Evolutionary conservation across 1,140 invertebrate species (phyloP).

Genomic region (Aphis craccivora): DNA sequence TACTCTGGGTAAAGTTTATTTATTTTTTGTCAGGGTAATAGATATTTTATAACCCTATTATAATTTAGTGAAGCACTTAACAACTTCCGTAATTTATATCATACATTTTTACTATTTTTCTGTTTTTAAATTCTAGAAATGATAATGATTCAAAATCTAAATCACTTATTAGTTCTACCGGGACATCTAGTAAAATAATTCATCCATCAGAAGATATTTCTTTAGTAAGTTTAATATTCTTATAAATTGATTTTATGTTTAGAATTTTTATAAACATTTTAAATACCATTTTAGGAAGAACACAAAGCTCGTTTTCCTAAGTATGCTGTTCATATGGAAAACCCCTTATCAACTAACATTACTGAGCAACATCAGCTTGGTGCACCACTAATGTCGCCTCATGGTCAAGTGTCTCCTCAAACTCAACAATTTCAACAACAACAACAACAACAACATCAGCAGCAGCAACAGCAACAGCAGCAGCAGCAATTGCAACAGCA

Average conservation of each 20-base stretch:
- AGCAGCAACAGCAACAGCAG: constrained; percentile 62
- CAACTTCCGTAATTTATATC: neutral
- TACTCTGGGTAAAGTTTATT: constrained; percentile 45
- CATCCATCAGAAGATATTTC: constrained; percentile 95
- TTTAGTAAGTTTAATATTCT: constrained; percentile 68
- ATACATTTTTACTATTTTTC: neutral
- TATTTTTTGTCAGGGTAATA: neutral
- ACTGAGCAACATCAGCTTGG: constrained; percentile 64
- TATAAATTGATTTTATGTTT: neutral
- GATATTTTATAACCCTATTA: neutral
- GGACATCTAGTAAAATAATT: constrained; percentile 88
- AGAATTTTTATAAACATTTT: constrained; percentile 5
- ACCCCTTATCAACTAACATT: constrained; percentile 62
- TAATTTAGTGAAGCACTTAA: neutral
- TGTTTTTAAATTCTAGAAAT: constrained; percentile 13
- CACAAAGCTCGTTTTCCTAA: constrained; percentile 78
- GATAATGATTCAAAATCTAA: constrained; percentile 56
- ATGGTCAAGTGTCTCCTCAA: constrained; percentile 47
- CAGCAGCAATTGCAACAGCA: constrained; percentile 55
- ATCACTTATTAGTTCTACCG: constrained; percentile 76
- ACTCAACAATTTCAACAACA: constrained; percentile 53
- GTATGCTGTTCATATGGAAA: constrained; percentile 70
- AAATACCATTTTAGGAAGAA: constrained; percentile 75
- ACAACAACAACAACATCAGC: constrained; percentile 33
- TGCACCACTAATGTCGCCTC: constrained; percentile 61